These are phyloP conservation scores for Sibirionetta formosa DNA, from an alignment of 2,797 vertebrate genomes.

Conservation along the genomic window DNA sequence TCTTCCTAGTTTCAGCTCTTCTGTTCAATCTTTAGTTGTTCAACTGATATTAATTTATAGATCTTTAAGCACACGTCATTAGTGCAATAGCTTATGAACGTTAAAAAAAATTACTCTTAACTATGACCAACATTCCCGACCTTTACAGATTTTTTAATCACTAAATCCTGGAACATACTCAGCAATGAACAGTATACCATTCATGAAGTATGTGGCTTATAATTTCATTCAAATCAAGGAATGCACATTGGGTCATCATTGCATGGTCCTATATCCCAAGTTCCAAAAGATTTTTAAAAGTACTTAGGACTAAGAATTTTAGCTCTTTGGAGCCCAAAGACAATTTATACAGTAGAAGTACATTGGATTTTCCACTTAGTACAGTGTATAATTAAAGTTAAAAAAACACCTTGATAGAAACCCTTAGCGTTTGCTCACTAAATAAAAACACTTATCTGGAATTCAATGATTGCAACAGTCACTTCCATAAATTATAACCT, in stretches of 20 bases:
- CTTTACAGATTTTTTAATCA: background rate
- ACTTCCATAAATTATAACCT: background rate
- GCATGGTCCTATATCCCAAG: background rate
- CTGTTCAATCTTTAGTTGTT: background rate
- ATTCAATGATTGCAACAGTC: background rate
- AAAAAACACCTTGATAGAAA: background rate
- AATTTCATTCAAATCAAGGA: background rate
- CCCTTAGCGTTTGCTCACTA: background rate
- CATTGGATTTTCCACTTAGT: background rate
- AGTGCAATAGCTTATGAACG: background rate
- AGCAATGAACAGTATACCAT: background rate
- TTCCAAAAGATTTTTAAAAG: background rate
- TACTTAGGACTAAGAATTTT: background rate
- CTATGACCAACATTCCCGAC: background rate
- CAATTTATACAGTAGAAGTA: background rate
- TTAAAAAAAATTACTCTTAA: background rate
- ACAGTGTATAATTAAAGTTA: background rate
- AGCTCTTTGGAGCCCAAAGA: background rate
- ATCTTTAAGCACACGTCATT: background rate
- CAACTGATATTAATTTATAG: background rate
- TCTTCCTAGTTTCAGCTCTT: background rate
- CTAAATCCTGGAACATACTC: background rate
- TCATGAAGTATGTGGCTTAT: background rate
- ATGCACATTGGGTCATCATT: background rate
- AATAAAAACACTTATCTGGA: background rate